These are phyloP conservation scores for Drosophila leonis DNA, from an alignment of 2,888 invertebrate genomes.

Conservation along the genomic window DNA sequence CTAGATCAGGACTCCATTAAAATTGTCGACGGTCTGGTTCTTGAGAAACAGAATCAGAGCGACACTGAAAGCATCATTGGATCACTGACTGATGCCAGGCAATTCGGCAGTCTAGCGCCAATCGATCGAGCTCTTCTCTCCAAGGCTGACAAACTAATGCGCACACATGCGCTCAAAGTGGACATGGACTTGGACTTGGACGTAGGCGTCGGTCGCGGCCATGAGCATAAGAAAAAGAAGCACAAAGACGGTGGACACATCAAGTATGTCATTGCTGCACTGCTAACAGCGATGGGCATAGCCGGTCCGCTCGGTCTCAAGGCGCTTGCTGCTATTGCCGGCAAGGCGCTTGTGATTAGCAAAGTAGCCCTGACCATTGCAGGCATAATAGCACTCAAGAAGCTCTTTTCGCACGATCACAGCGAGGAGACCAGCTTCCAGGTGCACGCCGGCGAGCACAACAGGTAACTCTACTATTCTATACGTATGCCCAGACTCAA, in stretches of 20 bases:
- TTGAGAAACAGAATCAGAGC: constrained; percentile 87
- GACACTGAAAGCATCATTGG: constrained; percentile 84
- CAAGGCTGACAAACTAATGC: constrained; percentile 88
- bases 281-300: constrained; percentile 89
- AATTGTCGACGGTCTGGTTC: constrained; percentile 87
- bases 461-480: constrained; percentile 86
- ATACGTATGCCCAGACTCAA: not conserved
- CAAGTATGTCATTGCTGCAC: constrained; percentile 87
- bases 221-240: constrained; percentile 85
- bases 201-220: constrained; percentile 70
- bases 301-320: constrained; percentile 90
- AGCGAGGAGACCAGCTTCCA: constrained; percentile 89
- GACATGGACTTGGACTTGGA: constrained; percentile 85
- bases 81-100: constrained; percentile 87
- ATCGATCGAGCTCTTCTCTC: constrained; percentile 86
- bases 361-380: constrained; percentile 91
- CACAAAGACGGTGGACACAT: constrained; percentile 82
- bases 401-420: constrained; percentile 89
- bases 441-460: constrained; percentile 89
- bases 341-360: constrained; percentile 90
- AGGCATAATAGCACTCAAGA: constrained; percentile 90
- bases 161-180: constrained; percentile 88
- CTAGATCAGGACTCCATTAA: constrained; percentile 88
- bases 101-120: constrained; percentile 87
- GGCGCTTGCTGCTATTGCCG: constrained; percentile 89